A percentile compares a stretch with the other conserved stretches of the same genome.
These are phyloP conservation scores for Caenorhabditis afra DNA, from an alignment of 2,888 invertebrate genomes.

Conservation along the genomic window DNA sequence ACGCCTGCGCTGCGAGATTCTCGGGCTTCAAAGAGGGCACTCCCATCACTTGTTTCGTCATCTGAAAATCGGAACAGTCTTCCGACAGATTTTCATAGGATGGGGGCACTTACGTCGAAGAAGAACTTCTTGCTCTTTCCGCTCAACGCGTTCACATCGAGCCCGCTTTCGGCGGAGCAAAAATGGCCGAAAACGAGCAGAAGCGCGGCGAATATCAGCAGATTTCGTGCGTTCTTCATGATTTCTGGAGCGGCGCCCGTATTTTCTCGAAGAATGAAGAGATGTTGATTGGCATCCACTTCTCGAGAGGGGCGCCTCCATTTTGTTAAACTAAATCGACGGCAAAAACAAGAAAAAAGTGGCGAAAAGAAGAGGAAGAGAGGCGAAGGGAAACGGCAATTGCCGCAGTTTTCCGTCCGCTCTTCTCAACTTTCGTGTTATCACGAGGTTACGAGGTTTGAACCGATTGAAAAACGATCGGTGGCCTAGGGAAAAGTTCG, in stretches of 20 bases:
- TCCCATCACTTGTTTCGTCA: constrained; percentile 71
- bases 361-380: constrained; percentile 18
- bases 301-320: no score
- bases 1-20: constrained; percentile 66
- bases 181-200: constrained; percentile 3
- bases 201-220: background rate
- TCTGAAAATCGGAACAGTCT: no score
- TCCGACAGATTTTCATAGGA: no score
- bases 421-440: no score
- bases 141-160: constrained; percentile 59
- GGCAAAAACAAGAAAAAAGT: constrained; percentile 16
- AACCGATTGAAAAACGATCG: no score
- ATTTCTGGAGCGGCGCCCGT: background rate
- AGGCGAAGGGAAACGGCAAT: background rate
- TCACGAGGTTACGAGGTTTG: no score
- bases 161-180: constrained; percentile 40
- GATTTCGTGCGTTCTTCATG: constrained; percentile 2
- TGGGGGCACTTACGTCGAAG: constrained; percentile 59
- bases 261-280: constrained; percentile 3
- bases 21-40: constrained; percentile 67
- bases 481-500: no score
- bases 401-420: no score
- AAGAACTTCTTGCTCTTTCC: constrained; percentile 64
- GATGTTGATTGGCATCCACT: background rate
- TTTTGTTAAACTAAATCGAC: no score